phyloP scores from a whole-genome alignment of 2,113 vertebrate genomes.

The Todiramphus chloris region DNA sequence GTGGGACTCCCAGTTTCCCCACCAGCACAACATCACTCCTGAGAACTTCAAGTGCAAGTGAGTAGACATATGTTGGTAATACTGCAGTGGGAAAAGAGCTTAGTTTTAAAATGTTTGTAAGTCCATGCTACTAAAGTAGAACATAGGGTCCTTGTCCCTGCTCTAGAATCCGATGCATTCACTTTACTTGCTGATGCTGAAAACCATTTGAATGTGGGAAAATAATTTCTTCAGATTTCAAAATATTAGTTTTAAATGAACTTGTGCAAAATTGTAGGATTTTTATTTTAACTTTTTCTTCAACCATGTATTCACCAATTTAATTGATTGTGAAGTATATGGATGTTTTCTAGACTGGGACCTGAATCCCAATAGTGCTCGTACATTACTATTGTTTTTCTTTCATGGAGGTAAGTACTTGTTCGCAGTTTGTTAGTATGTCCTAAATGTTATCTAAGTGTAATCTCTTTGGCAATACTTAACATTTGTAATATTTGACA shows the following conservation, averaged over 20 bases:
- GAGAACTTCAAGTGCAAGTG: slow-evolving; percentile 96
- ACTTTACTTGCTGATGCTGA: not conserved
- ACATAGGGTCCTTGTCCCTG: not conserved
- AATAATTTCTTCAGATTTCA: not conserved
- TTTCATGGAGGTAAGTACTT: not conserved
- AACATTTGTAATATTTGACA: not conserved
- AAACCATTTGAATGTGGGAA: not conserved
- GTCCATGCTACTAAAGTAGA: not conserved
- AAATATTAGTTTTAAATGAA: not conserved
- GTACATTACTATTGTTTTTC: not conserved
- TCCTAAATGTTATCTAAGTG: not conserved
- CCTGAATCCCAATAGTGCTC: not conserved
- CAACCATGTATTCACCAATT: not conserved
- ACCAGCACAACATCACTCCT: slow-evolving; percentile 88
- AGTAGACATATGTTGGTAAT: slow-evolving; percentile 62
- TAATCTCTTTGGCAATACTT: not conserved
- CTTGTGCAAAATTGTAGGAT: not conserved
- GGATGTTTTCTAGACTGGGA: not conserved
- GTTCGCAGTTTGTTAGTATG: accelerated
- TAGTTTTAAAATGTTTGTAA: not conserved
- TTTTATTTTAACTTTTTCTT: not conserved
- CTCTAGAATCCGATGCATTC: not conserved
- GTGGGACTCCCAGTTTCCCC: slow-evolving; percentile 94
- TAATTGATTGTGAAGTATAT: not conserved
- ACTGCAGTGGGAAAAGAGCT: not conserved